phyloP scores from a whole-genome alignment of 2,888 invertebrate genomes.

The Myathropa florea region DNA sequence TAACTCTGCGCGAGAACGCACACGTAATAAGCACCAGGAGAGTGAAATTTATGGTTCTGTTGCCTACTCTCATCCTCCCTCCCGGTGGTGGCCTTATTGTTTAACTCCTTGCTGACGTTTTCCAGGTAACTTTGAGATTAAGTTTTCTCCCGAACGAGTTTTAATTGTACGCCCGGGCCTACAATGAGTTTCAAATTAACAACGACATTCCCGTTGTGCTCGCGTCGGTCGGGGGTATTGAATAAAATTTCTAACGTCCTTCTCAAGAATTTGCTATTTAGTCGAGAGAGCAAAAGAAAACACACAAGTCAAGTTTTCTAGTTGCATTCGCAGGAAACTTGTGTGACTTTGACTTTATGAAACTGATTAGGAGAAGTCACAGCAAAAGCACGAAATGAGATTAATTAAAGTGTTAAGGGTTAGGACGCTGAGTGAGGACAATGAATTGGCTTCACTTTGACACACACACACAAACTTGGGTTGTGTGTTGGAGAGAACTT shows the following conservation, averaged over 20 bases:
- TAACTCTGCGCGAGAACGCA: conserved; percentile 27
- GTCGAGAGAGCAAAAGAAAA: no score
- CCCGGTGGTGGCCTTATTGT: background rate
- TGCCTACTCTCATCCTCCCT: background rate
- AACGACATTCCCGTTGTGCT: conserved; percentile 8
- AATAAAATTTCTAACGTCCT: no score
- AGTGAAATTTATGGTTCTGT: conserved; percentile 15
- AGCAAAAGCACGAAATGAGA: conserved; percentile 5
- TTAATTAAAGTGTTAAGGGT: conserved; percentile 26
- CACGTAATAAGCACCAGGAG: conserved; percentile 27
- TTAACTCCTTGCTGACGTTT: background rate
- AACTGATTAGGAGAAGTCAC: conserved; percentile 44
- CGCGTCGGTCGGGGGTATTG: no score
- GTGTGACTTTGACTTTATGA: conserved; percentile 23
- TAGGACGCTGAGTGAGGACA: background rate
- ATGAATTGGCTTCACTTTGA: conserved; percentile 32
- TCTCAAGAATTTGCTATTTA: no score
- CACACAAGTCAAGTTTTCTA: no score
- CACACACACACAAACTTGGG: background rate
- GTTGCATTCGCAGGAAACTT: no score
- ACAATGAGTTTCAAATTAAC: conserved; percentile 53
- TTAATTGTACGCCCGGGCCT: conserved; percentile 49
- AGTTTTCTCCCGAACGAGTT: conserved; percentile 29
- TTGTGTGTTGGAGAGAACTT: background rate
- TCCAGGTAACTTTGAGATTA: conserved; percentile 19